These are phyloP conservation scores for Pseudococcus viburni DNA, from an alignment of 2,888 invertebrate genomes.

Conservation along the genomic window DNA sequence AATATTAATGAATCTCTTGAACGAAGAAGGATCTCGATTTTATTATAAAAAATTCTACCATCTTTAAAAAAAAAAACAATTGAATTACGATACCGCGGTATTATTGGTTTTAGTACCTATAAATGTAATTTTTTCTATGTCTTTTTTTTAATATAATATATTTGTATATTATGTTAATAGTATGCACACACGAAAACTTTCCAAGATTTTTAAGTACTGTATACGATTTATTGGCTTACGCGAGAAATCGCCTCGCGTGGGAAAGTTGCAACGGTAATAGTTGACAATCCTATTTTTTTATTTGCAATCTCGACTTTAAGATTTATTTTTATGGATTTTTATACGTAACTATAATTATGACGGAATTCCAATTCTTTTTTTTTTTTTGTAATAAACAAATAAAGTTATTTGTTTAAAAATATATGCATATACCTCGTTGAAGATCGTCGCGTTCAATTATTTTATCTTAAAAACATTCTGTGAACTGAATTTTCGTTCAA, in stretches of 20 bases:
- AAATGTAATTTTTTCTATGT: not conserved
- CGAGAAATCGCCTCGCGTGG: constrained; percentile 17
- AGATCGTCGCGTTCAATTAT: not conserved
- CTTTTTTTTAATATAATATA: not conserved
- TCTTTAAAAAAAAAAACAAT: not conserved
- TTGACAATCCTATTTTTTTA: constrained; percentile 58
- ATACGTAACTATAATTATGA: constrained; percentile 51
- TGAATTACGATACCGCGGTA: not conserved
- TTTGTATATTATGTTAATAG: constrained; percentile 58
- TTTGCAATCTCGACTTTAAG: constrained; percentile 55
- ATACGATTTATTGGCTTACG: constrained; percentile 60
- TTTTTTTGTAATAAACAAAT: constrained; percentile 58
- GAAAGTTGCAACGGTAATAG: constrained; percentile 50
- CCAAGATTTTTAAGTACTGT: constrained; percentile 55
- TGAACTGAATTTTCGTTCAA: not conserved
- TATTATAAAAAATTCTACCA: not conserved
- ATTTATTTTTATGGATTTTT: constrained; percentile 40
- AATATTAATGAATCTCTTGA: constrained; percentile 29
- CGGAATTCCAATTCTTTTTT: constrained; percentile 33
- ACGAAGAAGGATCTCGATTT: constrained; percentile 9
- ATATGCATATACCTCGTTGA: constrained; percentile 52
- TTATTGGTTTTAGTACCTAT: not conserved
- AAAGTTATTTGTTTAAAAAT: constrained; percentile 59
- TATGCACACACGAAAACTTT: constrained; percentile 59
- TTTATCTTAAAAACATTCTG: not conserved